Evolutionary conservation across 2,888 invertebrate species (phyloP), one percentile per base, ranked within the genome.

Genomic region (Hedychridium roseum): DNA sequence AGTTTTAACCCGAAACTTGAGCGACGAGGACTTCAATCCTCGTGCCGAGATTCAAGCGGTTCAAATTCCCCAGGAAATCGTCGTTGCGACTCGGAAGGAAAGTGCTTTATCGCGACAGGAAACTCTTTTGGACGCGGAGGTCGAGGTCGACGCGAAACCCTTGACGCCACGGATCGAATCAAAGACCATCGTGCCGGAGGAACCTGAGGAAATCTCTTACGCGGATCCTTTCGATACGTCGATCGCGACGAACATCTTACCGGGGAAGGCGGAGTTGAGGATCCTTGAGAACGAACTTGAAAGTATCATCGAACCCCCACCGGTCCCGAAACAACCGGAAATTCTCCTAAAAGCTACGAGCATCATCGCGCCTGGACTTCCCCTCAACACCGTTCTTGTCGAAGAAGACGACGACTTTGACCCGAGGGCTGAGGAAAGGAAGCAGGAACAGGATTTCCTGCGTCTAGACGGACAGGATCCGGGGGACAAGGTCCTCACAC

Each of bases 171-270:
- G 81, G 2, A 80, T 83, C 42, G 80, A 86, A 14, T 63, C 75
- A 45, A 83, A 72, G 30, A 70, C 71, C 26, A 65, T 73, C 36
- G 70, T 73, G 1, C 71, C 78, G 17, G 70, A 73, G 1, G 69
- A 76, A 27, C 72, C 78, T 21, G 70, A 79, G 38, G 80, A 82
- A 47, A 82, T 81, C 16, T 73, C 76, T 2, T 82, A 88, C 61
- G 76, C 80, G 5, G 93, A 93, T 81, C 94, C 94, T 0, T 94
- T 94, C 73, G 94, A 94, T 72, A 94, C 94, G 0, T 91, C 93
- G 0, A 90, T 91, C 64, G 91, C 91, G 0, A 83, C 82, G 46
- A 88, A 90, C 70, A 86, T 91, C 43, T 81, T 85, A 39, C 92
- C 91, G 0, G 90, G 92, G 2, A 88, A 86, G 78, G 88, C 91